A percentile compares a stretch with the other conserved stretches of the same genome.
Conservation (phyloP, 2,888 invertebrate species). For the Morpho achilles region DNA sequence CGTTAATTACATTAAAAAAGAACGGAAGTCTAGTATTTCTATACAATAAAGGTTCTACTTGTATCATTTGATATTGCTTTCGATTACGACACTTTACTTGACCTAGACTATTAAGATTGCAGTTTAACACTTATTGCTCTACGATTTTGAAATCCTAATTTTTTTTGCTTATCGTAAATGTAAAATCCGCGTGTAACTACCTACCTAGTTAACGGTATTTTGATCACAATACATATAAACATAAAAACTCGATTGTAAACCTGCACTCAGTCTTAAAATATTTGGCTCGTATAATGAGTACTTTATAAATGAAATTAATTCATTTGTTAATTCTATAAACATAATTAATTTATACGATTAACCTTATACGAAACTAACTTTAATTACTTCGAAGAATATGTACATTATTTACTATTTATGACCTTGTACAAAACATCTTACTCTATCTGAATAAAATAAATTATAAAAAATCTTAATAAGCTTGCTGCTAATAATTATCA, state of each 20-base stretch:
- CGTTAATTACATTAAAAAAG: conserved; percentile 9
- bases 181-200: not conserved
- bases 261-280: conserved; percentile 75
- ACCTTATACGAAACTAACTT: conserved; percentile 33
- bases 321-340: conserved; percentile 23
- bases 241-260: conserved; percentile 51
- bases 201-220: conserved; percentile 9
- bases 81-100: conserved; percentile 16
- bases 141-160: conserved; percentile 8
- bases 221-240: conserved; percentile 28
- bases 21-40: conserved; percentile 6
- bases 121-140: conserved; percentile 7
- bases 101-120: conserved; percentile 1
- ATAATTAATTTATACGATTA: conserved; percentile 30
- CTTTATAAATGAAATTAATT: conserved; percentile 45
- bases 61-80: conserved; percentile 21
- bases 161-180: conserved; percentile 7
- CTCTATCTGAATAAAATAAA: conserved; percentile 33
- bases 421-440: conserved; percentile 36
- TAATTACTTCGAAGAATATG: conserved; percentile 39
- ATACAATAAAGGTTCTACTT: conserved; percentile 4
- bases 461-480: conserved; percentile 51
- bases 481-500: conserved; percentile 54
- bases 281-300: conserved; percentile 74
- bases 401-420: conserved; percentile 39